Evolutionary conservation across 2,888 invertebrate species (phyloP), one percentile per base, ranked within the genome.

Genomic region (Hymenopus coronatus): DNA sequence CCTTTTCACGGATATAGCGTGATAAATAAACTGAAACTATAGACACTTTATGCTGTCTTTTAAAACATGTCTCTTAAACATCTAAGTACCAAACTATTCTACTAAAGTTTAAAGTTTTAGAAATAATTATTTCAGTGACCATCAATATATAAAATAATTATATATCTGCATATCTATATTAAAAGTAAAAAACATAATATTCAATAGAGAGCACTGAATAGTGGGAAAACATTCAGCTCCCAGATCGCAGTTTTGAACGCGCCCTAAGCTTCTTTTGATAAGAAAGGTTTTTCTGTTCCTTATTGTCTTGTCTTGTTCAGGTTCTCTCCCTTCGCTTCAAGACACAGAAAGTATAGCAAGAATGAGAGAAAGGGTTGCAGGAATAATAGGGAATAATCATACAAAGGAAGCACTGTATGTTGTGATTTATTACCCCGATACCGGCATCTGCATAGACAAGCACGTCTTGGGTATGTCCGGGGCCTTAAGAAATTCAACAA

Each of bases 311-410:
- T 70, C 15, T 81, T 28, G 54, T 70, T 86, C 81, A 25, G 81
- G 20, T 28, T 86, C 28, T 81, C 25, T 86, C 86, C 86, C 86
- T 86, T 86, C 81, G 86, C 70, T 86, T 81, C 70, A 86, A 86
- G 86, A 86, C 86, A 86, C 86, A 70, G 86, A 81, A 81, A 86
- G 86, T 86, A 70, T 70, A 70, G 54, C 54, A 81, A 86, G 86
- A 86, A 54, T 70, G 40, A 86, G 81, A 81, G 81, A 86, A 81
- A 86, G 28, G 54, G 54, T 70, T 84, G 86, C 54, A 81, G 81
- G 86, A 86, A 86, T 86, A 86, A 81, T 81, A 28, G 86, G 28
- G 54, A 86, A 86, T 86, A 86, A 86, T 86, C 86, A 30, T 81
- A 86, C 86, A 86, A 86, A 84, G 81, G 81, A 81, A 86, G 86